Base-by-base conservation (phyloP, 1,140 invertebrate genomes). In the Asbolus verrucosus region DNA sequence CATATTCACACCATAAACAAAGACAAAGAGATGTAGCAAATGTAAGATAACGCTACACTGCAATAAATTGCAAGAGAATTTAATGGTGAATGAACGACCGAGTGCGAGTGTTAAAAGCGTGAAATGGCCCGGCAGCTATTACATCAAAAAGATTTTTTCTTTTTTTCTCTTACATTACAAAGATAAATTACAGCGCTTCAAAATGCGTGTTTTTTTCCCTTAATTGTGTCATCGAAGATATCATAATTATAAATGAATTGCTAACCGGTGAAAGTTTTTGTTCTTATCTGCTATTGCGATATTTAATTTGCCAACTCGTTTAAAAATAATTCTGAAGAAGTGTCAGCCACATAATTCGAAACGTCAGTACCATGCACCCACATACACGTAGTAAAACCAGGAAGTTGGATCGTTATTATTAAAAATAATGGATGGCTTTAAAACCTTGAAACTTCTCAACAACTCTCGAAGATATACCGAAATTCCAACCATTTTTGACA, bases 21-120 rank as follows among this genome's bases (percentile, higher is more conserved):
- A 54, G 46, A 54, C 46, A 54, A 54, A 27, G 46, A 54, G 46
- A 54, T 27, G 18, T 19, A 31, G 27, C 27, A 19, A 54, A 54
- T 8, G 27, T 13, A 1, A 54, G 46, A 54, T 54, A 54, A 54
- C 19, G 21, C 19, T 16, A 18, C 33, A 38, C 6, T 43, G 39
- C 39, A 43, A 43, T 43, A 16, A 16, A 43, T 6, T 43, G 39
- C 39, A 43, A 43, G 15, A 11, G 15, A 18, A 43, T 43, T 43
- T 43, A 43, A 43, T 27, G 24, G 24, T 41, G 38, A 41, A 15
- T 41, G 38, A 41, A 41, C 24, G 24, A 8, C 24, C 24, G 8
- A 27, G 24, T 27, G 24, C 24, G 24, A 27, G 24, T 27, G 24
- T 27, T 27, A 27, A 27, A 27, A 27, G 24, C 24, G 24, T 27